Conservation (phyloP, 2,888 invertebrate genomes). For the Brachypalpus laphriformis region DNA sequence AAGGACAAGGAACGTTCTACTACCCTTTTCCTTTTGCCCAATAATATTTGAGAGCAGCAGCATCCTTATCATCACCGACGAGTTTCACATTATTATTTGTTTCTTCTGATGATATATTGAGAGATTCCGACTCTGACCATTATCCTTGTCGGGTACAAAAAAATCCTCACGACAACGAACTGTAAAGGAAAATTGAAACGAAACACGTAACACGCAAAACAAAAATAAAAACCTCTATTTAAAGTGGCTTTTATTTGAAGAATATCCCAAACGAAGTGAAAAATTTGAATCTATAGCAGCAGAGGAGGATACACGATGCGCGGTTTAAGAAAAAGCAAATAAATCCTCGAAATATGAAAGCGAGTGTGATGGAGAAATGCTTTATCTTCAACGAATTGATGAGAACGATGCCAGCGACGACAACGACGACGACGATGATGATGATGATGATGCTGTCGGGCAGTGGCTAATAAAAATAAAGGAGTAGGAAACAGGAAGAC, state of each 20-base stretch:
- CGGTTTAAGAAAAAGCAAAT: constrained; percentile 72
- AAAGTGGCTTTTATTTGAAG: constrained; percentile 68
- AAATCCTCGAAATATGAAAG: constrained; percentile 64
- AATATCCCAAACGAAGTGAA: constrained; percentile 33
- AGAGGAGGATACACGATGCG: neutral
- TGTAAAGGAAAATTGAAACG: constrained; percentile 40
- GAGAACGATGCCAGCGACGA: constrained; percentile 52
- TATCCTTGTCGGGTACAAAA: constrained; percentile 37
- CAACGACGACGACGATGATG: constrained; percentile 25
- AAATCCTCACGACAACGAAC: constrained; percentile 44
- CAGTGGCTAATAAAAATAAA: constrained; percentile 5
- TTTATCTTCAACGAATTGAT: constrained; percentile 71
- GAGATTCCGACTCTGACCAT: constrained; percentile 66
- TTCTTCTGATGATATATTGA: constrained; percentile 70
- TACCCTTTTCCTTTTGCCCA: constrained; percentile 6
- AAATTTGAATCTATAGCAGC: neutral
- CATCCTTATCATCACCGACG: constrained; percentile 51
- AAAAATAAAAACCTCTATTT: constrained; percentile 60
- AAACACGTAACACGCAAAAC: constrained; percentile 59
- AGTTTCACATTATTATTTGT: constrained; percentile 63
- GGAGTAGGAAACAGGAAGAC: constrained; percentile 52
- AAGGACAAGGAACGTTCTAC: constrained; percentile 42
- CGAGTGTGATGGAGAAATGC: constrained; percentile 59
- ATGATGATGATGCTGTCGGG: constrained; percentile 5
- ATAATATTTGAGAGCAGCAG: constrained; percentile 41